Conservation (phyloP, 37 sponge, comb jelly and placozoan genomes). For the Bolinopsis microptera region DNA sequence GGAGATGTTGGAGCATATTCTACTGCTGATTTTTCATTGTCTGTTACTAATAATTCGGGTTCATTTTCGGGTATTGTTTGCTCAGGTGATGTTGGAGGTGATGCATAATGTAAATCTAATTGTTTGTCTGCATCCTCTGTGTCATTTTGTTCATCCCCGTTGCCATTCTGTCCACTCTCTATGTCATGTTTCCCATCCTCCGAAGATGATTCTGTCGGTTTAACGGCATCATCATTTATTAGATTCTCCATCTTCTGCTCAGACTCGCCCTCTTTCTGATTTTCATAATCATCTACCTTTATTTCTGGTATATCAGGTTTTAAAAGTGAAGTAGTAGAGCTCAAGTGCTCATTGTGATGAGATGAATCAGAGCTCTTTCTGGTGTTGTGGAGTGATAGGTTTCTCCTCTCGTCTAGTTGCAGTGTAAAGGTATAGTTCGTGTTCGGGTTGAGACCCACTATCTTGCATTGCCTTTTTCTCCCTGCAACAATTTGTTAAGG, state of each 20-base stretch:
- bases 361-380: not conserved
- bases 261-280: not conserved
- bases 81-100: too few species aligned
- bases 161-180: not conserved
- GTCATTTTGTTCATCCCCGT: not conserved
- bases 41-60: too few species aligned
- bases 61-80: too few species aligned
- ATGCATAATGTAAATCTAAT: too few species aligned
- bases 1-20: too few species aligned
- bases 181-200: not conserved
- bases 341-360: too few species aligned
- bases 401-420: not conserved
- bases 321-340: too few species aligned
- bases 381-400: not conserved
- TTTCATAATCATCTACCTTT: not conserved
- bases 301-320: not conserved
- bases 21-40: not conserved
- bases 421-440: conserved; percentile 48
- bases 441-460: not conserved
- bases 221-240: too few species aligned
- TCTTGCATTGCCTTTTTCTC: not conserved
- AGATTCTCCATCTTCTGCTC: not conserved
- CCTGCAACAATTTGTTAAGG: too few species aligned
- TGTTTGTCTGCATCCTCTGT: not conserved
- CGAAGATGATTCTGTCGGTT: too few species aligned